A percentile compares a stretch with the other conserved stretches of the same genome.
These are phyloP conservation scores for Syndactyla subalaris DNA, from an alignment of 2,797 vertebrate genomes.

Conservation along the genomic window DNA sequence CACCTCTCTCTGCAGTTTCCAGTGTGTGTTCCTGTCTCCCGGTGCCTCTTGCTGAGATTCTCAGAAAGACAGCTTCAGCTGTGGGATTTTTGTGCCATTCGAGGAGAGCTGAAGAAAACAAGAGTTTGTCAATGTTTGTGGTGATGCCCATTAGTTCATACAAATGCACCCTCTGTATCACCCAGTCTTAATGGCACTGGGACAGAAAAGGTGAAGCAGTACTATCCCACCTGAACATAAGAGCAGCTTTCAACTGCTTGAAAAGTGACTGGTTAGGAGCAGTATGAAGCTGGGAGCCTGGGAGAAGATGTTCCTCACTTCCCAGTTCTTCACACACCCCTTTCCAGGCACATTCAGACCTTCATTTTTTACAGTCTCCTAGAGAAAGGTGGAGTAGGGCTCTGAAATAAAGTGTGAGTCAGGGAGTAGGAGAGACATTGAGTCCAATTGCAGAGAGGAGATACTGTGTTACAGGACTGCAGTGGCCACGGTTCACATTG, in stretches of 20 bases:
- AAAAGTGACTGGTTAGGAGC: neutral
- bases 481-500: neutral
- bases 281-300: neutral
- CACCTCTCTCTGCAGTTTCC: neutral
- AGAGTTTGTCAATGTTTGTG: neutral
- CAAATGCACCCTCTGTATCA: neutral
- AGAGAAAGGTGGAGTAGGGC: neutral
- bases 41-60: neutral
- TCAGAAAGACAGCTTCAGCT: neutral
- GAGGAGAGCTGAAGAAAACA: neutral
- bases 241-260: neutral
- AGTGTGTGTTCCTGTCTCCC: neutral
- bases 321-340: neutral
- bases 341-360: neutral
- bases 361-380: neutral
- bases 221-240: neutral
- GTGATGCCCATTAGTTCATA: neutral
- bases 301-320: neutral
- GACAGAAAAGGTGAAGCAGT: neutral
- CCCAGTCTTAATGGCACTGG: neutral
- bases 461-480: neutral
- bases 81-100: neutral
- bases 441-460: neutral
- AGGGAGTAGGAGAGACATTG: neutral
- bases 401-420: neutral